These are phyloP conservation scores for Salticus scenicus DNA, from an alignment of 2,888 invertebrate genomes.

Conservation along the genomic window DNA sequence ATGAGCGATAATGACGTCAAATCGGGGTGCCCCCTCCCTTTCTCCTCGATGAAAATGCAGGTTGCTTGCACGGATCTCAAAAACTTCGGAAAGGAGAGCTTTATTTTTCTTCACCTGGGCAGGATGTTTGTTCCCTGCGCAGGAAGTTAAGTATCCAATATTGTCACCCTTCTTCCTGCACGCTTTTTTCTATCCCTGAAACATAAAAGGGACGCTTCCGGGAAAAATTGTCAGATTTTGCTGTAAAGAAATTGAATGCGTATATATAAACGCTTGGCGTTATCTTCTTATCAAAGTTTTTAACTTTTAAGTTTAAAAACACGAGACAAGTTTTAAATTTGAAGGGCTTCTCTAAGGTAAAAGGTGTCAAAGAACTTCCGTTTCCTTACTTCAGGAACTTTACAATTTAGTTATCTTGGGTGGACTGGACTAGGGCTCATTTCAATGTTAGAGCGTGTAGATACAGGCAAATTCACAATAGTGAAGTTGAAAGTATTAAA, in stretches of 20 bases:
- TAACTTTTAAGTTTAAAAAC: background rate
- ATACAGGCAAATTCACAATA: too few species aligned
- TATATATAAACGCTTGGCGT: background rate
- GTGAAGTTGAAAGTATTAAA: too few species aligned
- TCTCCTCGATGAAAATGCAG: background rate
- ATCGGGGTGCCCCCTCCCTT: background rate
- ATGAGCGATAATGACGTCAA: background rate
- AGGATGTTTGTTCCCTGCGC: conserved; percentile 48
- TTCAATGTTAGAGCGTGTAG: too few species aligned
- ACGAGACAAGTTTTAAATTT: background rate
- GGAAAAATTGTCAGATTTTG: background rate
- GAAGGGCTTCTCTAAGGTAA: background rate
- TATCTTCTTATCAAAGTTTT: background rate
- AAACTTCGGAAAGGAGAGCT: too few species aligned
- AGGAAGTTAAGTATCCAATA: conserved; percentile 43
- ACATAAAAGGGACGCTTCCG: conserved; percentile 25
- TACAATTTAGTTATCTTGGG: too few species aligned
- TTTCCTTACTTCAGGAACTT: too few species aligned
- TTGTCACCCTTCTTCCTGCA: conserved; percentile 38
- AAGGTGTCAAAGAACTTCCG: too few species aligned
- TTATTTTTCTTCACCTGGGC: conserved; percentile 33
- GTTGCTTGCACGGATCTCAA: too few species aligned
- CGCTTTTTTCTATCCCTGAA: conserved; percentile 1
- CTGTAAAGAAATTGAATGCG: background rate
- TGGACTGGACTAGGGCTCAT: too few species aligned